phyloP scores from a whole-genome alignment of 2,797 vertebrate species.

The Sebastes diaconus region DNA sequence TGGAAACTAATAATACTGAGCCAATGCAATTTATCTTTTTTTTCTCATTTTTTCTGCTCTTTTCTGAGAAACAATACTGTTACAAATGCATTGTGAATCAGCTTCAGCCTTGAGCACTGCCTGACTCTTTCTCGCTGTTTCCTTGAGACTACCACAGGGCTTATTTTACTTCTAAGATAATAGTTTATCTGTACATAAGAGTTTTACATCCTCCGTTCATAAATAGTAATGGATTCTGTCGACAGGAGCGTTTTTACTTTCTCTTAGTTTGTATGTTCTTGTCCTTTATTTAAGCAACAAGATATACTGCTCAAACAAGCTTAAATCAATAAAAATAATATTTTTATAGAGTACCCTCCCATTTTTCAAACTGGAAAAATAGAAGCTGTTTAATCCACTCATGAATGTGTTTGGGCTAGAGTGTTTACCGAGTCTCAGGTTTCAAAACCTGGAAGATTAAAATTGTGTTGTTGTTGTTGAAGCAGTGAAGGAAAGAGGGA shows the following conservation, averaged over 20 bases:
- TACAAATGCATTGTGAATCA: conserved; percentile 38
- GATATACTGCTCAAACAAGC: conserved; percentile 31
- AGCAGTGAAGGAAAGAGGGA: conserved; percentile 38
- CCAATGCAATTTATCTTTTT: conserved; percentile 33
- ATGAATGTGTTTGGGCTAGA: conserved; percentile 32
- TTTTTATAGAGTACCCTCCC: conserved; percentile 55
- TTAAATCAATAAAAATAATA: conserved; percentile 56
- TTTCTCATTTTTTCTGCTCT: conserved; percentile 16
- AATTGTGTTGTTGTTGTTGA: conserved; percentile 37
- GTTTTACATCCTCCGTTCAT: conserved; percentile 41
- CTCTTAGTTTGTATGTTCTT: conserved; percentile 37
- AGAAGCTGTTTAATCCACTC: conserved; percentile 36
- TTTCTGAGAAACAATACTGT: conserved; percentile 37
- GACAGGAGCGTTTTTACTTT: conserved; percentile 4
- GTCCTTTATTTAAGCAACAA: conserved; percentile 42
- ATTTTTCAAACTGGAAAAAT: conserved; percentile 43
- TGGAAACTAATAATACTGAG: conserved; percentile 50
- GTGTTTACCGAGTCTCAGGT: conserved; percentile 60
- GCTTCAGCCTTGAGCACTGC: conserved; percentile 59
- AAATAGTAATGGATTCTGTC: conserved; percentile 16
- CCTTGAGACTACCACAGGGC: conserved; percentile 20
- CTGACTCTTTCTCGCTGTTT: conserved; percentile 45
- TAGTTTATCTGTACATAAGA: conserved; percentile 33
- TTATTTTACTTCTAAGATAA: conserved; percentile 35
- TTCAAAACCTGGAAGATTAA: conserved; percentile 50